phyloP scores from a whole-genome alignment of 2,113 vertebrate species.

The Odocoileus virginianus region DNA sequence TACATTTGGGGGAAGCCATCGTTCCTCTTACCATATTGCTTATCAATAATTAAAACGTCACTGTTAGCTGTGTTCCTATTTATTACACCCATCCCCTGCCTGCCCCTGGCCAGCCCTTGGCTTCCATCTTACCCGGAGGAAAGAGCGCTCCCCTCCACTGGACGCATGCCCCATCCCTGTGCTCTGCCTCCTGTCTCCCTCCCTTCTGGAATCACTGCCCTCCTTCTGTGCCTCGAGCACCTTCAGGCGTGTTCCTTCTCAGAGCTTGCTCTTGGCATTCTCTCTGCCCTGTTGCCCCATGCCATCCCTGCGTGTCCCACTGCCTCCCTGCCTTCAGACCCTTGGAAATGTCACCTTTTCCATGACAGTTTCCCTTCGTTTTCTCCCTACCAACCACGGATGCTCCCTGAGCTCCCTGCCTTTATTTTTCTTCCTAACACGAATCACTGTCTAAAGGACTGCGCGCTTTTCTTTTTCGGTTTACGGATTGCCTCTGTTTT shows the following conservation, averaged over 20 bases:
- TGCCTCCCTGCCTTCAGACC: not conserved
- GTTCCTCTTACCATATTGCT: not conserved
- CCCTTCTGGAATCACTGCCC: not conserved
- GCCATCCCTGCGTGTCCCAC: not conserved
- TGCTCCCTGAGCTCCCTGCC: rapidly evolving
- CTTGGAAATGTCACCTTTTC: not conserved
- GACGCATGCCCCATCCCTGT: rapidly evolving
- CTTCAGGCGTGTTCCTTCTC: not conserved
- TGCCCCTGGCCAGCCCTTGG: not conserved
- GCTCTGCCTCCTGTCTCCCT: not conserved
- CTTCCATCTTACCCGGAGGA: not conserved
- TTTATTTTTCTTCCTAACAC: not conserved
- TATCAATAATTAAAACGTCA: not conserved
- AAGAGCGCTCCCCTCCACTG: not conserved
- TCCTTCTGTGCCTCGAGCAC: not conserved
- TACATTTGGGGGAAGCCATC: not conserved
- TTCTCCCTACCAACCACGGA: not conserved
- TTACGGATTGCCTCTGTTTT: not conserved
- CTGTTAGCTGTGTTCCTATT: not conserved
- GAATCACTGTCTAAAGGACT: not conserved
- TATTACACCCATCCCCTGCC: not conserved
- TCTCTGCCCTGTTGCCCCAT: too few species aligned
- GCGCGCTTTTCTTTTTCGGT: not conserved
- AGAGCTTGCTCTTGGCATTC: not conserved
- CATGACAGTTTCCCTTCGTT: not conserved